phyloP scores from a whole-genome alignment of 2,888 invertebrate species.

The Sabatieria punctata region DNA sequence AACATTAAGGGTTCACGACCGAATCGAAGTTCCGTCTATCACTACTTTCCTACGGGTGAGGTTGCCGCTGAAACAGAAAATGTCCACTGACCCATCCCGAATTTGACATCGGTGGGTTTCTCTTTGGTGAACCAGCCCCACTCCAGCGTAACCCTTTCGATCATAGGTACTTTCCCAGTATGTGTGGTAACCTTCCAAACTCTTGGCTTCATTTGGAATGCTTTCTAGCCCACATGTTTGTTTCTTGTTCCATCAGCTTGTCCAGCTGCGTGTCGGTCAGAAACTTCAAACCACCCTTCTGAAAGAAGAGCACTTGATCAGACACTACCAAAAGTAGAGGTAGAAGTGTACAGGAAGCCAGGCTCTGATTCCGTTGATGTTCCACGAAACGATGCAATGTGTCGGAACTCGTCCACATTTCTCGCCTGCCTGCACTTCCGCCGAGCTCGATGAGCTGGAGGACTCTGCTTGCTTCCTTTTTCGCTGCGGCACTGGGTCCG shows the following conservation, averaged over 20 bases:
- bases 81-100: conserved; percentile 49
- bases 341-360: conserved; percentile 49
- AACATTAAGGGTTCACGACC: too few species aligned
- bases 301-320: conserved; percentile 13
- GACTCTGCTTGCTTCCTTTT: too few species aligned
- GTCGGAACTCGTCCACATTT: conserved; percentile 49
- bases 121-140: conserved; percentile 66
- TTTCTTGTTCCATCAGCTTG: conserved; percentile 56
- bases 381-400: conserved; percentile 81
- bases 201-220: conserved; percentile 56
- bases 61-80: too few species aligned
- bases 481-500: too few species aligned
- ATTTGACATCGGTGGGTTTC: conserved; percentile 61
- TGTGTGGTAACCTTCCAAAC: conserved; percentile 53
- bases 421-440: too few species aligned
- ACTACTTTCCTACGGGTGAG: too few species aligned
- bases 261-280: conserved; percentile 67
- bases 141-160: conserved; percentile 71
- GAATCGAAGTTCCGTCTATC: too few species aligned
- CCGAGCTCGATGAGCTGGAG: too few species aligned
- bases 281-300: conserved; percentile 56
- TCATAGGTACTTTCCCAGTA: conserved; percentile 49
- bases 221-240: conserved; percentile 65
- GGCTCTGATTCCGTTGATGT: conserved; percentile 82
- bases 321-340: background rate